A percentile compares a stretch with the other conserved stretches of the same genome.
Evolutionary conservation across 2,888 invertebrate species (phyloP).

Genomic region (Leptopilina syphax): DNA sequence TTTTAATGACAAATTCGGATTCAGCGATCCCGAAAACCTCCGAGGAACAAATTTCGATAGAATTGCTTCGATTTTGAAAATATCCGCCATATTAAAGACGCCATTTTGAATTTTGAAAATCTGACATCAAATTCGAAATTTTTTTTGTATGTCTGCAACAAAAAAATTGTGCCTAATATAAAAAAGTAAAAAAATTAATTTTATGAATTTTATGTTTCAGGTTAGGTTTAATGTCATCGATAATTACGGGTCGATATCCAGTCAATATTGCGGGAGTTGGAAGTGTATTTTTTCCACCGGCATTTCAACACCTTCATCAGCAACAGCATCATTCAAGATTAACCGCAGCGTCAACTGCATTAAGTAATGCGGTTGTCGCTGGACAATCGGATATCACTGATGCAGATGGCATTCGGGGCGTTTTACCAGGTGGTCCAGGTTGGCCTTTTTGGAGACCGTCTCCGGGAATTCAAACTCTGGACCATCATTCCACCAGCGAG

Average conservation of each 20-base stretch:
- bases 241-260: constrained; percentile 73
- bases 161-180: too few relatives aligned
- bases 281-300: constrained; percentile 73
- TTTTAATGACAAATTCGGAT: too few relatives aligned
- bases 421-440: constrained; percentile 69
- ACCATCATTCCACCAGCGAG: constrained; percentile 72
- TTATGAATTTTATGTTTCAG: constrained; percentile 56
- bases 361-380: constrained; percentile 68
- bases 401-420: constrained; percentile 70
- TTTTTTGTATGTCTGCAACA: too few relatives aligned
- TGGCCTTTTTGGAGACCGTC: constrained; percentile 75
- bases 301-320: constrained; percentile 72
- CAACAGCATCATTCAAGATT: constrained; percentile 72
- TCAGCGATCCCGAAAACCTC: too few relatives aligned
- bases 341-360: constrained; percentile 69
- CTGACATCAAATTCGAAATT: too few relatives aligned
- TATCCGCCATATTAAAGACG: too few relatives aligned
- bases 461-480: constrained; percentile 71
- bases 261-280: constrained; percentile 71
- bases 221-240: constrained; percentile 72
- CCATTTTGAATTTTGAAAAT: too few relatives aligned
- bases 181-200: too few relatives aligned
- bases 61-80: too few relatives aligned
- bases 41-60: too few relatives aligned
- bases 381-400: constrained; percentile 70